phyloP scores from a whole-genome alignment of 2,113 vertebrate genomes.

The Oncorhynchus keta region DNA sequence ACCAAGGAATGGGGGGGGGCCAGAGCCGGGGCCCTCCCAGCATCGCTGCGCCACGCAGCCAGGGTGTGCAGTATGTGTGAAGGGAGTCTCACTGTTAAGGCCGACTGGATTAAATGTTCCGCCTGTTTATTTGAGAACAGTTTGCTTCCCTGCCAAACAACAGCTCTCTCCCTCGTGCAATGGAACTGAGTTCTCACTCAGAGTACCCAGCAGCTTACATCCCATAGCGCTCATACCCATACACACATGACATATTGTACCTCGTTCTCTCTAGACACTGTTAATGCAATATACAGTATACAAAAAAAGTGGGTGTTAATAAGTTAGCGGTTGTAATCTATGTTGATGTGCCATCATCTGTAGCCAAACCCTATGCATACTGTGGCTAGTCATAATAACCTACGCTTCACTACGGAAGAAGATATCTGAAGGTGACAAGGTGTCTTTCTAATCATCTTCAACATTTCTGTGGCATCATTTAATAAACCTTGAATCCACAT shows the following conservation, averaged over 20 bases:
- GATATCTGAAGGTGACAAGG: not conserved
- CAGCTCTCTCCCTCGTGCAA: not conserved
- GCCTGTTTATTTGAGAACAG: conserved; percentile 36
- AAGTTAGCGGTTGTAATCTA: not conserved
- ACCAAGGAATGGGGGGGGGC: not conserved
- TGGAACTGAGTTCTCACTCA: too few relatives aligned
- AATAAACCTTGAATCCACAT: not conserved
- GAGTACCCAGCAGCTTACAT: too few relatives aligned
- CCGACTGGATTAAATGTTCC: conserved; percentile 27
- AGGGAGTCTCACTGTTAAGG: not conserved
- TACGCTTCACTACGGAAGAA: not conserved
- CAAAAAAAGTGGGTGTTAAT: not conserved
- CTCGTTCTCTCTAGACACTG: not conserved
- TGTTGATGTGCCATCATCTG: not conserved
- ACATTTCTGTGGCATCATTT: not conserved
- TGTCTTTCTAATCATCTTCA: too few relatives aligned
- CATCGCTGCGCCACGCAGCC: not conserved
- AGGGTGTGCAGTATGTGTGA: too few relatives aligned
- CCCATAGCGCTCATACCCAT: not conserved
- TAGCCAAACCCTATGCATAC: not conserved
- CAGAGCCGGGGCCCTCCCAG: conserved; percentile 4
- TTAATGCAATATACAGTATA: not conserved
- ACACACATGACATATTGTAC: not conserved
- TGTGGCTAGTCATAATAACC: not conserved
- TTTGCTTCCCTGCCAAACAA: conserved; percentile 15